Percentiles rank a stretch among this genome's conserved stretches.
Evolutionary conservation across 1,140 invertebrate genomes (phyloP).

Genomic region (Drosophila jambulina): DNA sequence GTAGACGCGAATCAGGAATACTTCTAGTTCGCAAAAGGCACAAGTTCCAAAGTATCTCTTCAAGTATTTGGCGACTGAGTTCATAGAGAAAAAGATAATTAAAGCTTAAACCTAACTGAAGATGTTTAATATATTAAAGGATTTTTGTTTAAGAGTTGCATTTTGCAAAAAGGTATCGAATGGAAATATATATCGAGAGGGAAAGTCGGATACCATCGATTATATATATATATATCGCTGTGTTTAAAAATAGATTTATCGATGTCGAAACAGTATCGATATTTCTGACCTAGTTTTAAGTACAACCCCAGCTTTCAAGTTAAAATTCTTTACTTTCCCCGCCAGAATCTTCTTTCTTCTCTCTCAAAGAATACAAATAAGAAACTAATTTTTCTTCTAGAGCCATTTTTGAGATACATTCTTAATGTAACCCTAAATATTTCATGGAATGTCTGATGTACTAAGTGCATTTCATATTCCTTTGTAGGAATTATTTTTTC

Average conservation of each 20-base stretch:
- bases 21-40: conserved; percentile 8
- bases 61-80: conserved; percentile 7
- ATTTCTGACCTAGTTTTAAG: no score
- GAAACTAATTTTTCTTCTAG: not conserved
- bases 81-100: conserved; percentile 1
- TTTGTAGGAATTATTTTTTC: not conserved
- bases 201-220: no score
- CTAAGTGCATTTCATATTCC: not conserved
- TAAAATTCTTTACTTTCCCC: not conserved
- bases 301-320: no score
- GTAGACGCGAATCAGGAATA: conserved; percentile 4
- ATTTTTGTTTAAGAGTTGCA: not conserved
- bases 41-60: conserved; percentile 6
- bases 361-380: not conserved
- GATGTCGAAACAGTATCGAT: no score
- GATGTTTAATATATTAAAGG: not conserved
- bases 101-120: not conserved
- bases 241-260: no score
- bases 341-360: not conserved
- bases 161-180: not conserved
- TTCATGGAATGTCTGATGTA: not conserved
- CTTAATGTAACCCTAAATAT: not conserved
- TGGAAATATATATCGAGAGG: no score
- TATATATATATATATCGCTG: no score
- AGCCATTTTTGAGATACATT: not conserved